These are phyloP conservation scores for Lamellibrachia luymesi DNA, from an alignment of 1,140 invertebrate species.

Conservation along the genomic window DNA sequence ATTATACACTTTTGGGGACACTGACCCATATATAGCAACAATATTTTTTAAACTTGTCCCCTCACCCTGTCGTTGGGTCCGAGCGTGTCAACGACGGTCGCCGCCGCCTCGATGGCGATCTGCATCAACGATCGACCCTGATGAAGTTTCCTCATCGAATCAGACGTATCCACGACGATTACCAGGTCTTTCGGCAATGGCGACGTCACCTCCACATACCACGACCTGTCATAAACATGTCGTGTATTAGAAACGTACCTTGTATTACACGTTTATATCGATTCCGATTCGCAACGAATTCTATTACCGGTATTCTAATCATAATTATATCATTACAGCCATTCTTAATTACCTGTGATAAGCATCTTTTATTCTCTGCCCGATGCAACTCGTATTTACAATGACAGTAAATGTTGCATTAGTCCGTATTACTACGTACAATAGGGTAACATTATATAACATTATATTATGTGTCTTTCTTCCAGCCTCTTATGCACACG, in stretches of 20 bases:
- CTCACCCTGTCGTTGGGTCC: constrained; percentile 18
- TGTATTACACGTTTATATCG: neutral
- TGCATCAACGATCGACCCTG: neutral
- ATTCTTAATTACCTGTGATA: too few relatives aligned
- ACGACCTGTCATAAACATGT: constrained; percentile 18
- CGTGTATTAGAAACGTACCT: neutral
- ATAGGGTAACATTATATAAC: too few relatives aligned
- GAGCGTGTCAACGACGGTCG: constrained; percentile 12
- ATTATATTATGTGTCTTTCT: neutral
- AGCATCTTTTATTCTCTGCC: too few relatives aligned
- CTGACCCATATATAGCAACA: too few relatives aligned
- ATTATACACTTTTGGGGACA: too few relatives aligned
- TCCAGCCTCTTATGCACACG: neutral
- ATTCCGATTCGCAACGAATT: too few relatives aligned
- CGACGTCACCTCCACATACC: constrained; percentile 23
- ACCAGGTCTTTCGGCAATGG: constrained; percentile 23
- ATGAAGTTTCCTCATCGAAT: constrained; percentile 19
- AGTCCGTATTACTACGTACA: too few relatives aligned
- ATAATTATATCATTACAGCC: too few relatives aligned
- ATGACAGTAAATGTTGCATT: too few relatives aligned
- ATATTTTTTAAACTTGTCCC: too few relatives aligned
- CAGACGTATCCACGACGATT: constrained; percentile 22
- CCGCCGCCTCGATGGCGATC: constrained; percentile 9
- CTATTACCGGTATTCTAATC: too few relatives aligned
- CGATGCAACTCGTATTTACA: too few relatives aligned